Percentiles rank a stretch among this genome's conserved stretches.
Evolutionary conservation across 2,113 vertebrate genomes (phyloP).

Genomic region (Gadus macrocephalus): DNA sequence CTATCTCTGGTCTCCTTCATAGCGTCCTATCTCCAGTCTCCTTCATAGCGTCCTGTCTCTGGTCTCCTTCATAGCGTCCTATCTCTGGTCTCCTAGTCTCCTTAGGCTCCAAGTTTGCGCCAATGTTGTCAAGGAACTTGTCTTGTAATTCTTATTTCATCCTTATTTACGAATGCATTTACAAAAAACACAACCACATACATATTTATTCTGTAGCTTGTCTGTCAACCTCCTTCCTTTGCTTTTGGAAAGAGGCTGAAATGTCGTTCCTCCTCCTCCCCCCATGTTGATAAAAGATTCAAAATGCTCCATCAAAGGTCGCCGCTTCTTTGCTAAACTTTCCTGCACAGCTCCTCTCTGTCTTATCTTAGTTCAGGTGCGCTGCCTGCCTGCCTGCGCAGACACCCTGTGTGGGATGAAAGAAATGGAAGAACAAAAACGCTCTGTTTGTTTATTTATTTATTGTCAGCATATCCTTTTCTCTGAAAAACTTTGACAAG

Average conservation of each 20-base stretch:
- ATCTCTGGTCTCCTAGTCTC: too few species aligned
- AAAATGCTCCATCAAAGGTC: slow-evolving; percentile 48
- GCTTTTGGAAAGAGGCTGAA: slow-evolving; percentile 3
- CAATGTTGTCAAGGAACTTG: too few species aligned
- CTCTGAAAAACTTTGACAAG: slow-evolving; percentile 46
- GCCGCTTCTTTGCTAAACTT: slow-evolving; percentile 29
- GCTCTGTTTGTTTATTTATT: slow-evolving; percentile 61
- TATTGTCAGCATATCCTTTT: slow-evolving; percentile 43
- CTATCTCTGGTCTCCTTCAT: too few species aligned
- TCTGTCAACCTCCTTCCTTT: neutral
- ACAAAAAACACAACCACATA: neutral
- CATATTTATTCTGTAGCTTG: neutral
- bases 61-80: too few species aligned
- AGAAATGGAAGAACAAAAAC: slow-evolving; percentile 56
- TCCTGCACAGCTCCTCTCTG: slow-evolving; percentile 12
- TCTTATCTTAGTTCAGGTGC: slow-evolving; percentile 45
- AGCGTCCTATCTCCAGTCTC: too few species aligned
- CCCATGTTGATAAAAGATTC: slow-evolving; percentile 40
- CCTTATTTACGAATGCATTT: too few species aligned
- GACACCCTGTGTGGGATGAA: slow-evolving; percentile 62
- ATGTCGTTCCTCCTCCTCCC: slow-evolving; percentile 13
- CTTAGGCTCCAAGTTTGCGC: too few species aligned
- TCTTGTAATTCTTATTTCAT: too few species aligned
- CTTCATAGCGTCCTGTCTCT: too few species aligned
- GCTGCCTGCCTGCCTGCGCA: slow-evolving; percentile 34